These are phyloP conservation scores for Microtus richardsoni DNA, from an alignment of 2,113 vertebrate species.

Conservation along the genomic window DNA sequence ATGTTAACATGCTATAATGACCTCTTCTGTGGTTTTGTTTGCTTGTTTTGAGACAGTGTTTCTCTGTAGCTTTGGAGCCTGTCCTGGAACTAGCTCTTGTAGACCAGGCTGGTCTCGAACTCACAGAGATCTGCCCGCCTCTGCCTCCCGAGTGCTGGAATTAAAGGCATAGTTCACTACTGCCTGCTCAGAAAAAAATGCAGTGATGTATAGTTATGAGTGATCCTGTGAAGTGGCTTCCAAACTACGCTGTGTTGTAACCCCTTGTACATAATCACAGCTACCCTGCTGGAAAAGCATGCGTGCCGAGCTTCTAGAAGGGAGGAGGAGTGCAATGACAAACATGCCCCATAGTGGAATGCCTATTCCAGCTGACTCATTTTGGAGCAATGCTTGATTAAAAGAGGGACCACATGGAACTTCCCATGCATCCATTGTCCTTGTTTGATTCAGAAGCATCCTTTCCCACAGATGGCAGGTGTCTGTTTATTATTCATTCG, in stretches of 20 bases:
- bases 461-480: not conserved
- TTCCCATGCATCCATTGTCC: not conserved
- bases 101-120: too few relatives aligned
- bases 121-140: too few relatives aligned
- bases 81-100: too few relatives aligned
- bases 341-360: not conserved
- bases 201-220: not conserved
- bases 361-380: not conserved
- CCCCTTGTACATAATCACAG: not conserved
- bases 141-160: too few relatives aligned
- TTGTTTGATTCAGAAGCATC: not conserved
- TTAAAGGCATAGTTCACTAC: too few relatives aligned
- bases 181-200: not conserved
- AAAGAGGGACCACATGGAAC: not conserved
- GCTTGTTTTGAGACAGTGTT: too few relatives aligned
- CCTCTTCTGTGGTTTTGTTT: not conserved
- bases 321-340: not conserved
- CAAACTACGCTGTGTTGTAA: not conserved
- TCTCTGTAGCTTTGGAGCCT: too few relatives aligned
- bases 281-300: not conserved
- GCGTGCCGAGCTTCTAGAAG: slow-evolving; percentile 48
- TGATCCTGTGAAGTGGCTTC: not conserved
- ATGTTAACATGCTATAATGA: not conserved
- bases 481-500: not conserved
- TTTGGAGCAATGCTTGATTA: not conserved